Evolutionary conservation across 2,113 vertebrate genomes (phyloP).

Genomic region (Pheucticus melanocephalus): DNA sequence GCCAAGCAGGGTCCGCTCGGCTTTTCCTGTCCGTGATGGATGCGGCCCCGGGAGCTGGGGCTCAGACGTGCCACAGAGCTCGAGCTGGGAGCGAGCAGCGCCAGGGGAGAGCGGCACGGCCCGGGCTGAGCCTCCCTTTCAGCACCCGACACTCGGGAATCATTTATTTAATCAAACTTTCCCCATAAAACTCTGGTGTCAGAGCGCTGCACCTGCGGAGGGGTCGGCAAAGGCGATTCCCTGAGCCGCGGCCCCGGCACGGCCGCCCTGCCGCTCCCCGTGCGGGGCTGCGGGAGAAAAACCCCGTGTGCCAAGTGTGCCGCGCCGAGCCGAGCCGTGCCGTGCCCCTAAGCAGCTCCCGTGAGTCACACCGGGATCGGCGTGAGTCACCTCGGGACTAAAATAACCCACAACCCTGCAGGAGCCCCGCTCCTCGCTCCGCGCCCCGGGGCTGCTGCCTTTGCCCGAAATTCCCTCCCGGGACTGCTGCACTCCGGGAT

Average conservation of each 20-base stretch:
- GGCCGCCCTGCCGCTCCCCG: not conserved
- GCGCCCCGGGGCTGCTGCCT: rapidly evolving
- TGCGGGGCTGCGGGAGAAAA: not conserved
- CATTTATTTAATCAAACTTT: not conserved
- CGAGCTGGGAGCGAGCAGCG: rapidly evolving
- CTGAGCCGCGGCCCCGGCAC: rapidly evolving
- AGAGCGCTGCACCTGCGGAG: rapidly evolving
- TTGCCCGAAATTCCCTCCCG: rapidly evolving
- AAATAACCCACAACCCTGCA: not conserved
- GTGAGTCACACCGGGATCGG: not conserved
- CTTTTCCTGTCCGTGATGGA: not conserved
- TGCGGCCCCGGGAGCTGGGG: not conserved
- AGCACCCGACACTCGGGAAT: rapidly evolving
- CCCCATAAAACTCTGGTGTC: rapidly evolving
- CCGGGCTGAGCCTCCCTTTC: not conserved
- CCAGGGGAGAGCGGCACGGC: rapidly evolving
- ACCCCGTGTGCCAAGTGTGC: not conserved
- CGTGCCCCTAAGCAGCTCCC: not conserved
- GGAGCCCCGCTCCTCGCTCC: rapidly evolving
- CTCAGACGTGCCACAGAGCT: rapidly evolving
- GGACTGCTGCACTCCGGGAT: rapidly evolving
- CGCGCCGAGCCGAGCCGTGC: not conserved
- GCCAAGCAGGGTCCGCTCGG: not conserved
- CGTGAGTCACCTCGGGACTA: not conserved
- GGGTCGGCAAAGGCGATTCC: rapidly evolving